phyloP scores from a whole-genome alignment of 2,888 invertebrate species.

The Ganaspis brasiliensis region DNA sequence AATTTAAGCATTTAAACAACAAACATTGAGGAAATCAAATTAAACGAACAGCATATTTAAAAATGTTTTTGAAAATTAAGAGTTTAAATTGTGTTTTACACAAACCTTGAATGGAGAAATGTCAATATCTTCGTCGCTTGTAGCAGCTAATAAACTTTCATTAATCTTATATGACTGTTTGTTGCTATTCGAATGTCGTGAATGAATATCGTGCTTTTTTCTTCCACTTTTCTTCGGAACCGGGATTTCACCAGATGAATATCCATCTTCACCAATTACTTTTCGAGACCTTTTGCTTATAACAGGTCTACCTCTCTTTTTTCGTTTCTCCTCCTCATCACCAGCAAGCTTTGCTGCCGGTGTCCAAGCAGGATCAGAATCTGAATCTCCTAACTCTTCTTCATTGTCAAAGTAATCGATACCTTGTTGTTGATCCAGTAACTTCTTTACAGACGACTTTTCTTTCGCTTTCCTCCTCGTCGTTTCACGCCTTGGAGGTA shows the following conservation, averaged over 20 bases:
- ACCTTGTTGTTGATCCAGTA: conserved; percentile 79
- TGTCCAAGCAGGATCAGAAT: conserved; percentile 90
- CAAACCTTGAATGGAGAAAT: conserved; percentile 78
- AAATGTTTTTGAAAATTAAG: neutral
- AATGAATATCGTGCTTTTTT: conserved; percentile 72
- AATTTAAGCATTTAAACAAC: conserved; percentile 5
- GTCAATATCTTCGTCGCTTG: conserved; percentile 77
- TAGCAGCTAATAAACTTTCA: conserved; percentile 74
- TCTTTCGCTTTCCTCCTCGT: conserved; percentile 87
- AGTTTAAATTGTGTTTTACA: conserved; percentile 23
- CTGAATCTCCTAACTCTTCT: conserved; percentile 85
- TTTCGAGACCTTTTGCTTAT: conserved; percentile 72
- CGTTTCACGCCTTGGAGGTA: conserved; percentile 83
- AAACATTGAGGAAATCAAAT: neutral
- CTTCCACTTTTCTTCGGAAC: conserved; percentile 80
- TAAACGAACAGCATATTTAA: neutral
- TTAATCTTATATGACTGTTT: conserved; percentile 75
- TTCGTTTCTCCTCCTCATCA: conserved; percentile 78
- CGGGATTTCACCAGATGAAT: conserved; percentile 80
- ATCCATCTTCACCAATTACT: conserved; percentile 83
- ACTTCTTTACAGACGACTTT: conserved; percentile 82
- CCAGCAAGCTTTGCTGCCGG: conserved; percentile 83
- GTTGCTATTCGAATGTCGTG: conserved; percentile 62
- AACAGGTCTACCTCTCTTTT: conserved; percentile 77
- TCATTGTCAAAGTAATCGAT: conserved; percentile 79